Conservation (phyloP, 1,140 invertebrate genomes). For the Apis mellifera region Amel_HAv3.1 CM009939.2:3958501-3959000, state of each 20-base stretch:
- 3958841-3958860: neutral
- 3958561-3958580: conserved; percentile 55
- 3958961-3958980: no score
- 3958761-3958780: neutral
- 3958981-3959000: no score
- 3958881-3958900: no score
- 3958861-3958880: neutral
- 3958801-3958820: neutral
- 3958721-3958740: neutral
- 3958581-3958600: conserved; percentile 30
- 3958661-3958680: conserved; percentile 21
- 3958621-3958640: conserved; percentile 26
- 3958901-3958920: no score
- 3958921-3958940: no score
- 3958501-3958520: conserved; percentile 26
- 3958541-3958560: conserved; percentile 25
- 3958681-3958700: conserved; percentile 6
- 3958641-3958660: conserved; percentile 49
- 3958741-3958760: neutral
- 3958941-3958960: no score
- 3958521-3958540: neutral
- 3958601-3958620: conserved; percentile 37
- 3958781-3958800: neutral
- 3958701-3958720: neutral
- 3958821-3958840: neutral